Conservation (phyloP, 2,113 vertebrate genomes). For the Ceyx margarethae region DNA sequence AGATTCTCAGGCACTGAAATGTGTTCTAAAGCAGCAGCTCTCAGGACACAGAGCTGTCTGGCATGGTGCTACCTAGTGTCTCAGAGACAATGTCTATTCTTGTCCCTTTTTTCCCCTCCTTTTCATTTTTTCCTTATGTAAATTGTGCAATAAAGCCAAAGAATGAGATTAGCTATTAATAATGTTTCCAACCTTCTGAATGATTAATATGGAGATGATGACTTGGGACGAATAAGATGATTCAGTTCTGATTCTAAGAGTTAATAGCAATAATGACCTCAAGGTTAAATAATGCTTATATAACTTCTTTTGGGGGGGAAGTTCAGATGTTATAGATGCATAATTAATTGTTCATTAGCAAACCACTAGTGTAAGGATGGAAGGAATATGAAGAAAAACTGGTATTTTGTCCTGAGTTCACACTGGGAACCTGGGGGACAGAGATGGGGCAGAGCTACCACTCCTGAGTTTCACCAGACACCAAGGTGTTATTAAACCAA, state of each 20-base stretch:
- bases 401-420: background rate
- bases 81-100: background rate
- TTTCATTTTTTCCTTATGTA: background rate
- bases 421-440: background rate
- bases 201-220: conserved; percentile 47
- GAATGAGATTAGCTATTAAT: background rate
- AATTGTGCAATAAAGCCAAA: background rate
- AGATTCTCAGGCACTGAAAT: background rate
- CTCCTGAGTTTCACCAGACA: background rate
- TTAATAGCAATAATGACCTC: conserved; percentile 32
- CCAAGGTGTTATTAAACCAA: background rate
- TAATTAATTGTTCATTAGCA: background rate
- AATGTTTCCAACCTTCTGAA: background rate
- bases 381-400: background rate
- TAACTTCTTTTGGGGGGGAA: background rate
- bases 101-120: background rate
- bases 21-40: background rate
- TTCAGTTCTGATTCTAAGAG: background rate
- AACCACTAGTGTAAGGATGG: background rate
- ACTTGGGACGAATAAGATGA: background rate
- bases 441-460: background rate
- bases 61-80: background rate
- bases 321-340: background rate
- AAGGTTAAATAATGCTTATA: conserved; percentile 29
- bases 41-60: background rate